These are phyloP conservation scores for Cassiopea andromeda DNA, from an alignment of 30 jellyfish, hydroid and myxozoan genomes.

Conservation along the genomic window DNA sequence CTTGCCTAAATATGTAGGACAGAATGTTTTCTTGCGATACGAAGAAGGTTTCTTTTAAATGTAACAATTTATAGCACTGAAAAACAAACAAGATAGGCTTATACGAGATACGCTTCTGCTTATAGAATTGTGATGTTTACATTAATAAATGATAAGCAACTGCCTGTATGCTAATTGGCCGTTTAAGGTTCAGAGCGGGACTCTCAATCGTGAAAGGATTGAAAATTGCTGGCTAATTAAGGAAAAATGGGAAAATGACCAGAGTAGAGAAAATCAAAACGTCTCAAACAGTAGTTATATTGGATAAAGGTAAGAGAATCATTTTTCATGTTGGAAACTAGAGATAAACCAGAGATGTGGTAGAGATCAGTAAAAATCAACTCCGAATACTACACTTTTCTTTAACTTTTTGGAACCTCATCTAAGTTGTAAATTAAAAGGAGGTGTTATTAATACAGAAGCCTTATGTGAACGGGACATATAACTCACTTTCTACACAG, in stretches of 20 bases:
- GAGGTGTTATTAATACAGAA: too few species aligned
- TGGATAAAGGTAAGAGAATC: neutral
- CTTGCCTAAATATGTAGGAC: neutral
- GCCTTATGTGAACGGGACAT: too few species aligned
- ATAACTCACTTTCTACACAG: too few species aligned
- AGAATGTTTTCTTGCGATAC: neutral
- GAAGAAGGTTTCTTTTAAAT: neutral
- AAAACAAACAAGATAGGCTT: slow-evolving; percentile 22
- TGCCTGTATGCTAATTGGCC: slow-evolving; percentile 62
- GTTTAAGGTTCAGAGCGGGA: slow-evolving; percentile 60
- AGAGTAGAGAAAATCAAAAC: neutral
- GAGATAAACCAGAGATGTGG: neutral
- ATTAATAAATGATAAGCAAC: slow-evolving; percentile 53
- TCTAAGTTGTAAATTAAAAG: too few species aligned
- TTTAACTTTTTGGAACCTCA: too few species aligned
- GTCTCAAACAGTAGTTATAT: neutral
- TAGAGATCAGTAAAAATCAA: too few species aligned
- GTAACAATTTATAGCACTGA: neutral
- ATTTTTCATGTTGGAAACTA: neutral
- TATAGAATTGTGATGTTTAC: slow-evolving; percentile 13
- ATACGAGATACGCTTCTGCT: neutral
- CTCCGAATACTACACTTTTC: too few species aligned
- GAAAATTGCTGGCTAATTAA: slow-evolving; percentile 10
- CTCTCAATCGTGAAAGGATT: slow-evolving; percentile 46
- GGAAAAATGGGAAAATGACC: neutral